Percentiles rank a stretch among this genome's conserved stretches.
Evolutionary conservation across 2,797 vertebrate species (phyloP).

Genomic region (Percopsis omiscomaycus): DNA sequence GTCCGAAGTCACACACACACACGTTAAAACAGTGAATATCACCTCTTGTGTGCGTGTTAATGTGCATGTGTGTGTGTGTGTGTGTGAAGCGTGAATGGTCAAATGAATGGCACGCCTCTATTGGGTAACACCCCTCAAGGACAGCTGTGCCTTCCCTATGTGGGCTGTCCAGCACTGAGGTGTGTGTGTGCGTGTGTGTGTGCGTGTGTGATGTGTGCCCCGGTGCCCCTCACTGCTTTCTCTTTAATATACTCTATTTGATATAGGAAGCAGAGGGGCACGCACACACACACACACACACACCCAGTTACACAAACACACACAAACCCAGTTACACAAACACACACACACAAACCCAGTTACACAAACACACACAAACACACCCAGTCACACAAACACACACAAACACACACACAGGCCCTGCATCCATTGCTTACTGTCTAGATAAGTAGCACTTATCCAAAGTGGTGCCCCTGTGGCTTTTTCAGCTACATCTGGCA

Average conservation of each 20-base stretch:
- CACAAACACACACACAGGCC: background rate
- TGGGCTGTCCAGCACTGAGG: background rate
- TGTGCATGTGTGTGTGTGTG: background rate
- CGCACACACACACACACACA: background rate
- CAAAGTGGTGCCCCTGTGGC: conserved; percentile 28
- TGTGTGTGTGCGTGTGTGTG: background rate
- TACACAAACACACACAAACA: background rate
- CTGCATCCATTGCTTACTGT: conserved; percentile 2
- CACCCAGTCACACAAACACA: conserved; percentile 7
- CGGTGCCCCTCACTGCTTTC: background rate
- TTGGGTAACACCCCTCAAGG: background rate
- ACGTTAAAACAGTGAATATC: too few relatives aligned
- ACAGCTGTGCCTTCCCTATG: background rate
- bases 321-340: conserved; percentile 7
- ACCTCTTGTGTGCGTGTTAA: background rate
- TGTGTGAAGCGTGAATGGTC: background rate
- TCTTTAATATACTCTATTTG: conserved; percentile 13
- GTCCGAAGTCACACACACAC: too few relatives aligned
- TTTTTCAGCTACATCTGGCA: conserved; percentile 28
- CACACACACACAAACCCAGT: conserved; percentile 1
- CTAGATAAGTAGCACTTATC: conserved; percentile 31
- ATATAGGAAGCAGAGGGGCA: background rate
- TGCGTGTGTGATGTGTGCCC: background rate
- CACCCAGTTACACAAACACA: background rate
- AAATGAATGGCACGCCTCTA: background rate